These are phyloP conservation scores for Characodon lateralis DNA, from an alignment of 2,797 vertebrate species.

Conservation along the genomic window DNA sequence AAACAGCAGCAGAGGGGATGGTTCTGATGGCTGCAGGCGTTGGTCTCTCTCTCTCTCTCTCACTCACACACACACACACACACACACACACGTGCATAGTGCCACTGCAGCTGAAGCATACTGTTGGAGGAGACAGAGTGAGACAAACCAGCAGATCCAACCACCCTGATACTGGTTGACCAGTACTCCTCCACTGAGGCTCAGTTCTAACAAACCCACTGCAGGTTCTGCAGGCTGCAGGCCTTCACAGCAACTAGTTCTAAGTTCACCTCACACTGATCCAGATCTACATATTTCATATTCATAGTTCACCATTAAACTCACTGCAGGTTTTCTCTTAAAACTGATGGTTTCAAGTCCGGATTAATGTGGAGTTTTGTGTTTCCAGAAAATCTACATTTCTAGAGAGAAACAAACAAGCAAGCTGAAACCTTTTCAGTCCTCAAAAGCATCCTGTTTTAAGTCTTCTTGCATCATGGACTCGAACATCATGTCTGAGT, in stretches of 20 bases:
- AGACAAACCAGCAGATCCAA: background rate
- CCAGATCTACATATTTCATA: background rate
- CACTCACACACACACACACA: too few relatives aligned
- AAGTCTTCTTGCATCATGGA: too few relatives aligned
- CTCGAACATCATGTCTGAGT: too few relatives aligned
- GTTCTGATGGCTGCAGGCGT: background rate
- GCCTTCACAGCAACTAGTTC: background rate
- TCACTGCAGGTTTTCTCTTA: background rate
- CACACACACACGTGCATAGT: background rate
- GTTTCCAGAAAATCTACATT: background rate
- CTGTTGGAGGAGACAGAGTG: background rate
- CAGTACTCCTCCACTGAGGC: background rate
- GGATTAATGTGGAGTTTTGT: background rate
- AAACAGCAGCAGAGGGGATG: conserved; percentile 33
- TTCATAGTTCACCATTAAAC: background rate
- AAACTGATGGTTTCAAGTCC: background rate
- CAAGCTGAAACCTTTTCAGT: background rate
- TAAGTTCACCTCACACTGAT: background rate
- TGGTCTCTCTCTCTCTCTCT: too few relatives aligned
- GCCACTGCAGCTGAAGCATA: background rate
- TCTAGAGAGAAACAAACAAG: background rate
- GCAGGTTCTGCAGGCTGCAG: too few relatives aligned
- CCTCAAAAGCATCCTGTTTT: too few relatives aligned
- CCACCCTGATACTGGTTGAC: background rate
- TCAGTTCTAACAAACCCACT: too few relatives aligned